Percentiles rank a stretch among this genome's conserved stretches.
phyloP scores from a whole-genome alignment of 2,113 vertebrate genomes.

The Orcinus orca region DNA sequence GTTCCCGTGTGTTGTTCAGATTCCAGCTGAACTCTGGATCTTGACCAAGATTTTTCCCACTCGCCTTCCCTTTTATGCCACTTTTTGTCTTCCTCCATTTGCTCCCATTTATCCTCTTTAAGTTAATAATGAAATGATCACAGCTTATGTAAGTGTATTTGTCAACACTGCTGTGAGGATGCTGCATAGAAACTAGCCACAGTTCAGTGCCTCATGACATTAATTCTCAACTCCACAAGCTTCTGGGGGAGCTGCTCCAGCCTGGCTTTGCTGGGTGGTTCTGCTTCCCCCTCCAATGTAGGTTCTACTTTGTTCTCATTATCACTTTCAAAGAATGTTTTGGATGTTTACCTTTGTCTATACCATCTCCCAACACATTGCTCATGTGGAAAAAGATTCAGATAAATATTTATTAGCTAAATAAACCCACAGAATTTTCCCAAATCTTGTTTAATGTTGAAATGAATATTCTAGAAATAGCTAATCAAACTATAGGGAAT shows the following conservation, averaged over 20 bases:
- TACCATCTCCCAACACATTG: neutral
- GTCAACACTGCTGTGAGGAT: neutral
- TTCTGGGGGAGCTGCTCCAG: neutral
- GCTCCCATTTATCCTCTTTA: neutral
- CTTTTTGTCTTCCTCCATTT: neutral
- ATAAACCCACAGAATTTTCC: neutral
- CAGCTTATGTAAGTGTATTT: neutral
- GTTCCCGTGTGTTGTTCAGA: neutral
- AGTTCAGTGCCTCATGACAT: neutral
- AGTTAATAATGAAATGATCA: neutral
- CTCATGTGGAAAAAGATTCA: neutral
- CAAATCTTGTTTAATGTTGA: constrained; percentile 36
- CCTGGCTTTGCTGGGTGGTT: neutral
- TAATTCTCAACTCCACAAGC: neutral
- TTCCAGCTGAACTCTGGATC: neutral
- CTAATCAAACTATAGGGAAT: constrained; percentile 29
- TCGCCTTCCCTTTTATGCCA: neutral
- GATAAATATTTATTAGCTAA: neutral
- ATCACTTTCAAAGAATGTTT: neutral
- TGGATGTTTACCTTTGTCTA: neutral
- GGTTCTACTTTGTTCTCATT: neutral
- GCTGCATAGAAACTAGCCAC: neutral
- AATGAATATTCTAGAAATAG: constrained; percentile 41
- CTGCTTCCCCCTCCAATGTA: neutral
- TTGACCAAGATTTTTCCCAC: neutral